Base-by-base conservation (phyloP, 2,113 vertebrate genomes). In the Arizona elegans region DNA sequence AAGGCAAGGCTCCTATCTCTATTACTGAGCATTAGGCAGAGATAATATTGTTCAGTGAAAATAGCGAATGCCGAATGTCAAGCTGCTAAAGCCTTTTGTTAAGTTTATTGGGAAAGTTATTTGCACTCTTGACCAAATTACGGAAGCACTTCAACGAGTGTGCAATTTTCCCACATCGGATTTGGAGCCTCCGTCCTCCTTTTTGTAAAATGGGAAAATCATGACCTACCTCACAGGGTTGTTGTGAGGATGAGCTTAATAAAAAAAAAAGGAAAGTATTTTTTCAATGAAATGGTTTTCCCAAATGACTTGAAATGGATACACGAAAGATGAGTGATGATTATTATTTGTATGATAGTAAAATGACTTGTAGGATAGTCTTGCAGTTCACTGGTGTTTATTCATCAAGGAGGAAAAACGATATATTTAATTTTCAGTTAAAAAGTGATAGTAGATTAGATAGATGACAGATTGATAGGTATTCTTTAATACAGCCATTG, bases 141-240 rank as follows among this genome's bases (percentile, higher is more conserved):
- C 24, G 29, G 54, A 53, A 86, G 88, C 55, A 59, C 53, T 53
- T 38, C 55, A 3, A 15, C 5, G 8, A 43, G 43, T 13, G 21
- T 86, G 88, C 50, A 38, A 50, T 21, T 54, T 62, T 38, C 29
- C 86, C 50, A 54, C 17, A 33, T 23, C 23, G 4, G 58, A 53
- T 87, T 88, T 88, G 58, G 86, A 47, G 56, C 75, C 88, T 90
- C 88, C 3, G 5, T 86, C 21, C 29, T 52, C 81, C 38, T 33
- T 90, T 70, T 86, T 87, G 5, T 87, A 62, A 90, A 93, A 90
- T 92, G 92, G 92, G 23, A 53, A 33, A 19, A 47, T 15, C 38
- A 12, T 55, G n/a, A 87, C 92, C 92, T 93, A 93, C 92, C 92
- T 93, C 92, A 90, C 92, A 93, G 92, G 92, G 92, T n/a, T 93